Percentiles rank a stretch among this genome's conserved stretches.
phyloP scores from a whole-genome alignment of 2,888 invertebrate species.

The Machimus rusticus region DNA sequence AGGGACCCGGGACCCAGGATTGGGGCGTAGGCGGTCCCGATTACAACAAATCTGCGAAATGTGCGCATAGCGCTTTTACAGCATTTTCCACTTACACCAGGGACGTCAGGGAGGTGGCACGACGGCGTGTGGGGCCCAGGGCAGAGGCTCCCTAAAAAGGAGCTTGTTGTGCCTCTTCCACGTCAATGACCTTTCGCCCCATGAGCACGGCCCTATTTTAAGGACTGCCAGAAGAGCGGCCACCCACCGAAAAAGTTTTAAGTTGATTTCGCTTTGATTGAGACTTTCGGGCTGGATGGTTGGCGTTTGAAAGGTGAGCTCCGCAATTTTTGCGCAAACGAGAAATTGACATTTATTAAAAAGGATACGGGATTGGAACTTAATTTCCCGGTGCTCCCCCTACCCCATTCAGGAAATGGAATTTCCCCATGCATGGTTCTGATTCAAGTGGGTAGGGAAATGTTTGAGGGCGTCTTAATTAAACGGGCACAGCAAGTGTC shows the following conservation, averaged over 20 bases:
- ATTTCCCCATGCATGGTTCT: background rate
- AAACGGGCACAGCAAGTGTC: background rate
- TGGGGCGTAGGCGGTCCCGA: background rate
- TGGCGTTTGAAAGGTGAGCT: background rate
- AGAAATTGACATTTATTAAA: background rate
- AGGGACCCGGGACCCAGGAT: background rate
- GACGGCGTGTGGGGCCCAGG: background rate
- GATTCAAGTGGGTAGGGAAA: background rate
- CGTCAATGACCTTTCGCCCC: slow-evolving; percentile 1
- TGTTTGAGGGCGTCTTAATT: background rate
- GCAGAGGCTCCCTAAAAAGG: background rate
- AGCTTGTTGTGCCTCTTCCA: slow-evolving; percentile 7
- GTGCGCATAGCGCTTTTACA: background rate
- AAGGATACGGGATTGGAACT: background rate
- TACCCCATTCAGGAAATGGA: background rate
- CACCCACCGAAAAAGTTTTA: background rate
- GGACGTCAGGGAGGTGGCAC: background rate
- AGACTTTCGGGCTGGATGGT: background rate
- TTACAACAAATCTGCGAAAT: background rate
- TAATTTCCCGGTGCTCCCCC: background rate
- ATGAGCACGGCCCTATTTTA: background rate
- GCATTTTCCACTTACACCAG: background rate
- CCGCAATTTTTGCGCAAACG: background rate
- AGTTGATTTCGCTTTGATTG: background rate
- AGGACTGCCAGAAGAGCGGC: background rate